Base-by-base conservation (phyloP, 2,797 vertebrate genomes). In the Leptoclinus maculatus region DNA sequence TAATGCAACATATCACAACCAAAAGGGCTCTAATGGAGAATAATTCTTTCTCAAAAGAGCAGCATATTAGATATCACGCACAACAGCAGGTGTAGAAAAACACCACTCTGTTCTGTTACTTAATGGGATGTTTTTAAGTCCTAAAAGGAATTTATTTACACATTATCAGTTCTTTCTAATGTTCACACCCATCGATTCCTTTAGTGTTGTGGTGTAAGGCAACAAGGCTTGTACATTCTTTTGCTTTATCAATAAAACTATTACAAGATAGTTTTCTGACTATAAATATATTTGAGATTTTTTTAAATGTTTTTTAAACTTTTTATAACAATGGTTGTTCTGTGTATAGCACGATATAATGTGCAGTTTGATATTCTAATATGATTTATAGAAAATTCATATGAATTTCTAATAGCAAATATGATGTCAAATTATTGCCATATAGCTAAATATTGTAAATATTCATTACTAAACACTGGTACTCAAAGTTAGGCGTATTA, bases 1-100 rank as follows among this genome's bases (percentile, higher is more conserved):
- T 29, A 78, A 80, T 67, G 25, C 41, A 79, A 58, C 57, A 51
- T 74, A 79, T 74, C 71, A 69, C 7, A 49, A 65, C 34, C 21
- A 32, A 45, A 65, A 69, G 32, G 45, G 27, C 65, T 76, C 63
- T 43, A 65, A 74, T 17, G 25, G 23, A 54, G 21, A 77, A 72
- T 27, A 58, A 58, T 58, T n/a, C 10, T 51, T n/a, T 29, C n/a
- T 69, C 3, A 43, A 10, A 32, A 27, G 25, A 54, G 36, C 32
- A 43, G 19, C 41, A 56, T 32, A 25, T 10, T 12, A 19, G 14
- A 71, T 39, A 66, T 38, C 32, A 54, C 64, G 17, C 5, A 75
- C 58, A 45, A 63, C 25, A 47, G 51, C 17, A 16, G 59, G 12
- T 57, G 38, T 11, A 53, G 7, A 38, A 32, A 49, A 68, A 38